Evolutionary conservation across 2,888 invertebrate species (phyloP).

Genomic region (Parnassius smintheus): DNA sequence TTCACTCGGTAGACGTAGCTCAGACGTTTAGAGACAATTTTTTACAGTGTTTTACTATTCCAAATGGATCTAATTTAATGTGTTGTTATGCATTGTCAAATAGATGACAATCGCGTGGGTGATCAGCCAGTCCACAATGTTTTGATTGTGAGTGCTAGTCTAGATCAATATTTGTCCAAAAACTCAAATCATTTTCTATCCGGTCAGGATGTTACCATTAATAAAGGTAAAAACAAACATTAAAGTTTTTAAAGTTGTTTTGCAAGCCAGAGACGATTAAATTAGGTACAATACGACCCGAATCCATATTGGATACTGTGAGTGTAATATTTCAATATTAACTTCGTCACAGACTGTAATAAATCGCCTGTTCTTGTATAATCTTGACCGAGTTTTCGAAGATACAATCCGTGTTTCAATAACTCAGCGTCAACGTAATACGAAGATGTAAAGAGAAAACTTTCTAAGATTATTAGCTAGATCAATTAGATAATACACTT

Average conservation of each 20-base stretch:
- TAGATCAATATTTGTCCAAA: too few relatives aligned
- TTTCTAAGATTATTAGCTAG: slow-evolving; percentile 3
- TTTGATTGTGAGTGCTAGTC: too few relatives aligned
- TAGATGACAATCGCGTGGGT: background rate
- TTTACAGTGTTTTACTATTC: background rate
- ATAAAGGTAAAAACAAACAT: too few relatives aligned
- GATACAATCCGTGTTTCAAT: slow-evolving; percentile 45
- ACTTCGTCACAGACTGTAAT: slow-evolving; percentile 19
- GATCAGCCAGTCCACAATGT: too few relatives aligned
- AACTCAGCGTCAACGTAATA: slow-evolving; percentile 24
- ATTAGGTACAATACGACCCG: background rate
- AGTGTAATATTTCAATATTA: slow-evolving; percentile 5
- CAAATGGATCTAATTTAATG: background rate
- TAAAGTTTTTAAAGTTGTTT: too few relatives aligned
- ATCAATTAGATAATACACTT: background rate
- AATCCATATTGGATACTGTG: background rate
- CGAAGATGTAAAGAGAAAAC: slow-evolving; percentile 2
- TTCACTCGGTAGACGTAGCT: slow-evolving; percentile 5
- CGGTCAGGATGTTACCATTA: too few relatives aligned
- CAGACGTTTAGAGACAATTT: slow-evolving; percentile 10
- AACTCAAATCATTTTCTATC: too few relatives aligned
- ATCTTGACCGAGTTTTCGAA: slow-evolving; percentile 48
- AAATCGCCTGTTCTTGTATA: slow-evolving; percentile 34
- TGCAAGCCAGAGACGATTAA: too few relatives aligned
- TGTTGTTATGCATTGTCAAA: background rate